Conservation (phyloP, 2,888 invertebrate genomes). For the Rhingia campestris region DNA sequence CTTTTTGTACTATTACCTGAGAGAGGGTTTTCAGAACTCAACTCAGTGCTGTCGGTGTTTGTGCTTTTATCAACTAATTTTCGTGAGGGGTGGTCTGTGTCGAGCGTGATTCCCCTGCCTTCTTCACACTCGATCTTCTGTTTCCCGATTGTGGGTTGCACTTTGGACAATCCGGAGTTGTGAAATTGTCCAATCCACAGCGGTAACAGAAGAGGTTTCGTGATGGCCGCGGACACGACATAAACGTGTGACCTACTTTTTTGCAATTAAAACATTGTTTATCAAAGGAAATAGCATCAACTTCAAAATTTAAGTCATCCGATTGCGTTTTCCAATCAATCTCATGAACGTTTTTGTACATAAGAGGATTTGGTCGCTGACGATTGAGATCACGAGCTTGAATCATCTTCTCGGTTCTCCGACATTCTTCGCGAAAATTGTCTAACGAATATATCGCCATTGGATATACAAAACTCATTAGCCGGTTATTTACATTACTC, state of each 20-base stretch:
- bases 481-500: not conserved
- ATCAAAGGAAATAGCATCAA: not conserved
- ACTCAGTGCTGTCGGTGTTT: not conserved
- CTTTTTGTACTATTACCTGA: not conserved
- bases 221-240: conserved; percentile 2
- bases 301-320: not conserved
- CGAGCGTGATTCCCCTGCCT: not conserved
- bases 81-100: not conserved
- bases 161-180: not conserved
- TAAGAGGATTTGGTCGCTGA: not conserved
- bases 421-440: not conserved
- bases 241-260: conserved; percentile 3
- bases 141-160: conserved; percentile 3
- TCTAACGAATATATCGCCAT: not conserved
- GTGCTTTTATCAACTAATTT: not conserved
- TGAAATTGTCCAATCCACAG: conserved; percentile 1
- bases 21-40: not conserved
- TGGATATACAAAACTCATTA: conserved; percentile 3
- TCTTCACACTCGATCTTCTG: not conserved
- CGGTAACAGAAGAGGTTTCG: conserved; percentile 19
- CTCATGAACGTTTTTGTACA: not conserved
- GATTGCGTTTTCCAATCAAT: not conserved
- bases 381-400: not conserved
- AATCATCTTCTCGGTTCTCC: not conserved
- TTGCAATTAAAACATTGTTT: conserved; percentile 9